Percentiles rank a stretch among this genome's conserved stretches.
Conservation (phyloP, 1,140 invertebrate genomes). For the Paramacrobiotus metropolitanus region DNA sequence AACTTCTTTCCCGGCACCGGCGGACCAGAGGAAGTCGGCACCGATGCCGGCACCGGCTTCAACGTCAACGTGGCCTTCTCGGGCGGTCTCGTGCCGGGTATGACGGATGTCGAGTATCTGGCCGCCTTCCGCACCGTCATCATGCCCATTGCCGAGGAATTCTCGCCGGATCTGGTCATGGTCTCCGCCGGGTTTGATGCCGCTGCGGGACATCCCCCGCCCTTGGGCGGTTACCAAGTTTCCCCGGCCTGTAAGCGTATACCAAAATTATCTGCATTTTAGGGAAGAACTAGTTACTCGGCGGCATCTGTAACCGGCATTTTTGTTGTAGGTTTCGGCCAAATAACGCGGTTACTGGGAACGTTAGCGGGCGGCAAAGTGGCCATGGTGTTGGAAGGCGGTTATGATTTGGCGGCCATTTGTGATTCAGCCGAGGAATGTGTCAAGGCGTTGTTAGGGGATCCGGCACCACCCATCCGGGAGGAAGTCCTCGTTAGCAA, state of each 20-base stretch:
- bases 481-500: constrained; percentile 48
- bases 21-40: constrained; percentile 56
- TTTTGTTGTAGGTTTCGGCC: constrained; percentile 43
- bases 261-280: too few species aligned
- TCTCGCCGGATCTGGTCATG: constrained; percentile 75
- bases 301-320: neutral
- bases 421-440: constrained; percentile 94
- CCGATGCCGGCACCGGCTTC: constrained; percentile 68
- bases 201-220: constrained; percentile 70
- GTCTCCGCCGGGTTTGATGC: constrained; percentile 96
- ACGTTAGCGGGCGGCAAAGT: constrained; percentile 64
- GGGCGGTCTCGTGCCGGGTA: constrained; percentile 62
- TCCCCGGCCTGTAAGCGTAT: constrained; percentile 54
- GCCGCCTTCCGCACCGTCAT: constrained; percentile 81
- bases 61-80: constrained; percentile 95
- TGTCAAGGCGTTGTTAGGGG: constrained; percentile 66
- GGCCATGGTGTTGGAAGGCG: constrained; percentile 63
- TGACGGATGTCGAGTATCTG: constrained; percentile 90
- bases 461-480: constrained; percentile 45
- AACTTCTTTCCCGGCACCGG: constrained; percentile 98
- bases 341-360: constrained; percentile 83
- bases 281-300: neutral
- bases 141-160: constrained; percentile 75
- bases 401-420: constrained; percentile 82
- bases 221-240: constrained; percentile 77